These are phyloP conservation scores for Hololepta plana DNA, from an alignment of 2,888 invertebrate genomes.

Conservation along the genomic window DNA sequence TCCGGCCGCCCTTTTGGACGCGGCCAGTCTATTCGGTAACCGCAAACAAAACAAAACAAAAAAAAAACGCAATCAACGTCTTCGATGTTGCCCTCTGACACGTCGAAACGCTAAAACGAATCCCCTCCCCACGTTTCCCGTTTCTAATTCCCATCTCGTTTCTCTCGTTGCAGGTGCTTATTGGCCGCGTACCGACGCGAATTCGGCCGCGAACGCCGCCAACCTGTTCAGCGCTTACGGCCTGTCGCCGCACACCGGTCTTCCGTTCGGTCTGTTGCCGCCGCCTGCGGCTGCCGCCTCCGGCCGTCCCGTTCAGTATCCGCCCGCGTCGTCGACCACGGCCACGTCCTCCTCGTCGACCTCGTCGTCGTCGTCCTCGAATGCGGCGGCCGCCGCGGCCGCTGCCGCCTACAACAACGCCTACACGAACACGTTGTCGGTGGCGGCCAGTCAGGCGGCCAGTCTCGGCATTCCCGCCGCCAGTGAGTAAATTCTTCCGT, in stretches of 20 bases:
- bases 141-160: slow-evolving; percentile 1
- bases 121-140: too few relatives aligned
- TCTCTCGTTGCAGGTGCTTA: slow-evolving; percentile 42
- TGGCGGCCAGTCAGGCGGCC: slow-evolving; percentile 72
- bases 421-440: slow-evolving; percentile 57
- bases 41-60: slow-evolving; percentile 7
- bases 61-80: too few relatives aligned
- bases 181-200: slow-evolving; percentile 52
- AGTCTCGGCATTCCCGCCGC: slow-evolving; percentile 61
- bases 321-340: slow-evolving; percentile 29
- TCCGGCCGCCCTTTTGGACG: slow-evolving; percentile 58
- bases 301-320: slow-evolving; percentile 32
- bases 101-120: too few relatives aligned
- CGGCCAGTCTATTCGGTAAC: slow-evolving; percentile 36
- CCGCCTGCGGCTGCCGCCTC: slow-evolving; percentile 15
- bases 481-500: slow-evolving; percentile 36
- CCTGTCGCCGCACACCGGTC: slow-evolving; percentile 23
- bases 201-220: slow-evolving; percentile 26
- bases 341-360: slow-evolving; percentile 16
- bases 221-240: slow-evolving; percentile 26
- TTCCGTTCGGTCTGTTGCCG: slow-evolving; percentile 24
- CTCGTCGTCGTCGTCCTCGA: slow-evolving; percentile 1
- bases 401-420: slow-evolving; percentile 25
- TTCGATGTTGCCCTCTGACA: too few relatives aligned
- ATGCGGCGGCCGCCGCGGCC: slow-evolving; percentile 8